A percentile compares a stretch with the other conserved stretches of the same genome.
phyloP scores from a whole-genome alignment of 2,797 vertebrate genomes.

The Etheostoma perlongum region DNA sequence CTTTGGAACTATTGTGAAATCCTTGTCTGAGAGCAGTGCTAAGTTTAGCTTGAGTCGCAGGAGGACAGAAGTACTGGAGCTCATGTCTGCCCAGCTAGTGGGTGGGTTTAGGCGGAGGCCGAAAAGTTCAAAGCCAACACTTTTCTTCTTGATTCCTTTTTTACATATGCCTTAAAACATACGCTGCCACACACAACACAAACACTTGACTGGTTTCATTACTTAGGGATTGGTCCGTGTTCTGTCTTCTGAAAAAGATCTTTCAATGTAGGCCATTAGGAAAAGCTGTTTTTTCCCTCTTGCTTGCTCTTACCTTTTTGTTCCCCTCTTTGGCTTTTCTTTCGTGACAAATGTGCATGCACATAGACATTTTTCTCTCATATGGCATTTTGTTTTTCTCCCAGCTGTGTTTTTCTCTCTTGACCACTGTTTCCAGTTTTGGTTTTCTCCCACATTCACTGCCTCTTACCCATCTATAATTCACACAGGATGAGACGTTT shows the following conservation, averaged over 20 bases:
- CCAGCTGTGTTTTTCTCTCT: conserved; percentile 47
- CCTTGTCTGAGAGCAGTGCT: conserved; percentile 50
- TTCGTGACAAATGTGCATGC: conserved; percentile 35
- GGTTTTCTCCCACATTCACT: conserved; percentile 51
- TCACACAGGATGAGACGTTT: conserved; percentile 52
- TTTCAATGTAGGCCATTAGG: conserved; percentile 58
- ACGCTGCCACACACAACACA: not conserved
- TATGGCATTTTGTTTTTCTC: conserved; percentile 51
- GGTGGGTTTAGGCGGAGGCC: conserved; percentile 45
- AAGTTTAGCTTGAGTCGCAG: conserved; percentile 65
- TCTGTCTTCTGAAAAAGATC: conserved; percentile 39
- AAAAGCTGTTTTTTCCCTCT: conserved; percentile 38
- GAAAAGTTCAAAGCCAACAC: conserved; percentile 41
- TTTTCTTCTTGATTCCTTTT: conserved; percentile 14
- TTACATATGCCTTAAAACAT: conserved; percentile 26
- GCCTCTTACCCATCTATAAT: conserved; percentile 67
- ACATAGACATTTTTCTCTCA: conserved; percentile 39
- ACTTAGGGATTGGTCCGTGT: conserved; percentile 38
- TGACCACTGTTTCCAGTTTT: conserved; percentile 56
- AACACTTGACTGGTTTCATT: conserved; percentile 29
- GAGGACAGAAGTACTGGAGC: conserved; percentile 50
- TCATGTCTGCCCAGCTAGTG: conserved; percentile 46
- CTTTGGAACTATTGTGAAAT: conserved; percentile 66
- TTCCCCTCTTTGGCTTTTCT: conserved; percentile 40
- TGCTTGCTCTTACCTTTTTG: conserved; percentile 40